Conservation (phyloP, 1,140 invertebrate genomes). For the Nephila pilipes region DNA sequence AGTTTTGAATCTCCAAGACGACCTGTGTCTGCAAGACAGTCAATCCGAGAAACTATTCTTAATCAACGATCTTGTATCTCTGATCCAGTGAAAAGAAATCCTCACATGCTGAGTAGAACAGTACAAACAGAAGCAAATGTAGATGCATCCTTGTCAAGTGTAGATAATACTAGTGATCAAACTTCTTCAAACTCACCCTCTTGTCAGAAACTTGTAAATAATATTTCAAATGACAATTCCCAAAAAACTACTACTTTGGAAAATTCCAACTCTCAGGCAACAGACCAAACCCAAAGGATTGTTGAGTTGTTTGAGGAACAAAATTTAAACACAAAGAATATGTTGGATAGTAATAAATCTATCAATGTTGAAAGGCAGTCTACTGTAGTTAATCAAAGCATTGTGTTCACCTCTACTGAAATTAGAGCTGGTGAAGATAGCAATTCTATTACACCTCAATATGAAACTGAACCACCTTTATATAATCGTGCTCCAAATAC, state of each 20-base stretch:
- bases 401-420: constrained; percentile 34
- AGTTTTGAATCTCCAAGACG: not conserved
- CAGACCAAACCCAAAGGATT: not conserved
- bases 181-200: not conserved
- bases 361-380: not conserved
- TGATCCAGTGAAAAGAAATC: not conserved
- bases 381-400: constrained; percentile 1
- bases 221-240: not conserved
- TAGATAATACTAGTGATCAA: not conserved
- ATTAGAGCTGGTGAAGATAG: constrained; percentile 22
- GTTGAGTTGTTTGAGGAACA: not conserved
- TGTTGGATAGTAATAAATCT: not conserved
- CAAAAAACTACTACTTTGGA: not conserved
- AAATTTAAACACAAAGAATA: not conserved
- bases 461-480: constrained; percentile 1
- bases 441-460: constrained; percentile 45
- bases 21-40: not conserved
- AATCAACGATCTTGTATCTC: not conserved
- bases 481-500: constrained; percentile 46
- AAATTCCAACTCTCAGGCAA: not conserved
- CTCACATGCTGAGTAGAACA: not conserved
- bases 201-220: not conserved
- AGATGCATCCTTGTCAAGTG: not conserved
- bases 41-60: not conserved
- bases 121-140: constrained; percentile 4